phyloP scores from a whole-genome alignment of 53 echinoderm and acorn worm species.

The Mesocentrotus franciscanus region DNA sequence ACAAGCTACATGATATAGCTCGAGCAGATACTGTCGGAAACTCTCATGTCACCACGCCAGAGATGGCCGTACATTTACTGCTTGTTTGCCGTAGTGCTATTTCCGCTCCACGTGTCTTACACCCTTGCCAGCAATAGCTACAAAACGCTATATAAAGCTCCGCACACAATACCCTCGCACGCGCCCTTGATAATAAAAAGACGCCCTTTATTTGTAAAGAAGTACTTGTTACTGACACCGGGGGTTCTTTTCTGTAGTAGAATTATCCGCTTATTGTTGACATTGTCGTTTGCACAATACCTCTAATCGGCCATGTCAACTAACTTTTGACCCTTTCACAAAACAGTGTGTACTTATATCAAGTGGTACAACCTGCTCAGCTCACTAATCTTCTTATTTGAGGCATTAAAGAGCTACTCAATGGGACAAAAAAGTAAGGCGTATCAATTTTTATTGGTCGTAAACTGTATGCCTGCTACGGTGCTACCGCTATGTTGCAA shows the following conservation, averaged over 20 bases:
- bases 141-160: background rate
- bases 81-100: conserved; percentile 14
- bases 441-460: background rate
- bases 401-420: background rate
- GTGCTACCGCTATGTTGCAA: no score
- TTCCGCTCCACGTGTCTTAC: conserved; percentile 56
- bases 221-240: background rate
- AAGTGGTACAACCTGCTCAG: conserved; percentile 52
- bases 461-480: background rate
- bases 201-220: conserved; percentile 19
- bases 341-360: conserved; percentile 42
- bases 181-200: background rate
- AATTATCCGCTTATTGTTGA: conserved; percentile 64
- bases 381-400: background rate
- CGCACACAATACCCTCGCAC: conserved; percentile 12
- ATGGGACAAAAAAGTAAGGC: background rate
- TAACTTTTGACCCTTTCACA: conserved; percentile 68
- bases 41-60: conserved; percentile 17
- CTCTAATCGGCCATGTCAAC: conserved; percentile 64
- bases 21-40: background rate
- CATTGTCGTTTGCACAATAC: conserved; percentile 49
- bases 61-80: conserved; percentile 5
- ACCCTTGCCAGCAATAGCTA: background rate
- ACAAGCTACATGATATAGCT: background rate
- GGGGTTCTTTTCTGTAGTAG: background rate